phyloP scores from a whole-genome alignment of 2,888 invertebrate genomes.

The Andrena trimmerana region DNA sequence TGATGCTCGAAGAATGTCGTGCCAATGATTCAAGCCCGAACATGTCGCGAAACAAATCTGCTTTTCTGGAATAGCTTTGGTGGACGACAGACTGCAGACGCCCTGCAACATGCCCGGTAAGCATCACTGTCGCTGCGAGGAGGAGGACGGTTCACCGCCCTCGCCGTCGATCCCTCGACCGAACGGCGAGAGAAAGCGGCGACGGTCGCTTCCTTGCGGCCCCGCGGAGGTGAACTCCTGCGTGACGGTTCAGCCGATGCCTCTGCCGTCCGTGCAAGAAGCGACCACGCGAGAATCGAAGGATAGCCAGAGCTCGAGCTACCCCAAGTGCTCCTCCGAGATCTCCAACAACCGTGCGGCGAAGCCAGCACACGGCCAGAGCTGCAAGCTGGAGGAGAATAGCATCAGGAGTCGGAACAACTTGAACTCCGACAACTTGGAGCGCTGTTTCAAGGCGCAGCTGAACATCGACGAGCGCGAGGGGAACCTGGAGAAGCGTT shows the following conservation, averaged over 20 bases:
- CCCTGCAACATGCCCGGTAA: conserved; percentile 91
- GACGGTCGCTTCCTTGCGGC: conserved; percentile 82
- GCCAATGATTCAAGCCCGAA: not conserved
- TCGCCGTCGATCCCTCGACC: conserved; percentile 80
- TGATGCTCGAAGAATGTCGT: conserved; percentile 30
- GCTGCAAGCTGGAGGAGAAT: conserved; percentile 49
- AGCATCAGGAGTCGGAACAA: conserved; percentile 59
- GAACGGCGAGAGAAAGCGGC: conserved; percentile 82
- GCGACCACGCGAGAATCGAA: conserved; percentile 40
- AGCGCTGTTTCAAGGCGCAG: conserved; percentile 78
- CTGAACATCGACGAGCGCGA: conserved; percentile 79
- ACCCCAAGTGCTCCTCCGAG: conserved; percentile 51
- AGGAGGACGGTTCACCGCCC: conserved; percentile 87
- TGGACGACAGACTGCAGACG: conserved; percentile 91
- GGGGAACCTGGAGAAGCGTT: conserved; percentile 80
- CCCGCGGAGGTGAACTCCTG: conserved; percentile 79
- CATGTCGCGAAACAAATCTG: not conserved
- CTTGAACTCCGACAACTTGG: conserved; percentile 75
- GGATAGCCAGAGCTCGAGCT: conserved; percentile 51
- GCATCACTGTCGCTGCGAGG: conserved; percentile 91
- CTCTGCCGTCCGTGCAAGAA: conserved; percentile 67
- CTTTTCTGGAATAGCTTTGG: conserved; percentile 78
- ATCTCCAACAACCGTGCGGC: conserved; percentile 53
- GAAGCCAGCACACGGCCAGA: conserved; percentile 35
- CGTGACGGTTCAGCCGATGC: conserved; percentile 73